These are phyloP conservation scores for Pyrgus malvae DNA, from an alignment of 2,888 invertebrate genomes.

Conservation along the genomic window DNA sequence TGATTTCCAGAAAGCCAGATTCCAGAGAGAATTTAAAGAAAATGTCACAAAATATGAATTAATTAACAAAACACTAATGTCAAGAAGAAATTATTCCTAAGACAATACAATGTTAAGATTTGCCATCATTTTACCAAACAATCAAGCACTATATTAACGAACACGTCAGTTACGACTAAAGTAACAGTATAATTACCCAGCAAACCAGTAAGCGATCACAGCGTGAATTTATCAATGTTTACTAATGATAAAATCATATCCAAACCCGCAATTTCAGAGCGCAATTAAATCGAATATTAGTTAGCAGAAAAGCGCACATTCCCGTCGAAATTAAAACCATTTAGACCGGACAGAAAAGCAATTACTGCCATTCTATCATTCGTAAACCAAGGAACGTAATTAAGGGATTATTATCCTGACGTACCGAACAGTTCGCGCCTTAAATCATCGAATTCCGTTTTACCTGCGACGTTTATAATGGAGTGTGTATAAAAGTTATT, in stretches of 20 bases:
- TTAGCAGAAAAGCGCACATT: conserved; percentile 29
- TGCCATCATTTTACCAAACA: too few relatives aligned
- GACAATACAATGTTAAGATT: too few relatives aligned
- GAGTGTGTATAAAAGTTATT: conserved; percentile 19
- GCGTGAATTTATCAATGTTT: conserved; percentile 1
- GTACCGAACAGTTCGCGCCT: conserved; percentile 47
- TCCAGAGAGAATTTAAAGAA: too few relatives aligned
- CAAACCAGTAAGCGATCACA: too few relatives aligned
- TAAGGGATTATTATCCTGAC: conserved; percentile 64
- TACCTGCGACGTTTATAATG: conserved; percentile 47
- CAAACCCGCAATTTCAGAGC: conserved; percentile 1
- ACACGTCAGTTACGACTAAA: too few relatives aligned
- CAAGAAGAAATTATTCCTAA: too few relatives aligned
- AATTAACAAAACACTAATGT: too few relatives aligned
- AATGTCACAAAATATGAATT: too few relatives aligned
- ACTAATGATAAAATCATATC: background rate
- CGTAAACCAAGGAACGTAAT: conserved; percentile 63
- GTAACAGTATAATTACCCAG: too few relatives aligned
- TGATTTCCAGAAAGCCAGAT: too few relatives aligned
- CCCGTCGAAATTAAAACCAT: conserved; percentile 56
- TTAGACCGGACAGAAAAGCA: conserved; percentile 61
- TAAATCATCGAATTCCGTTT: conserved; percentile 50
- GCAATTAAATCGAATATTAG: conserved; percentile 23
- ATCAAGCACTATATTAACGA: too few relatives aligned
- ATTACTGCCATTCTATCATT: conserved; percentile 71